Base-by-base conservation (phyloP, 2,888 invertebrate genomes). In the Adelphocoris suturalis region DNA sequence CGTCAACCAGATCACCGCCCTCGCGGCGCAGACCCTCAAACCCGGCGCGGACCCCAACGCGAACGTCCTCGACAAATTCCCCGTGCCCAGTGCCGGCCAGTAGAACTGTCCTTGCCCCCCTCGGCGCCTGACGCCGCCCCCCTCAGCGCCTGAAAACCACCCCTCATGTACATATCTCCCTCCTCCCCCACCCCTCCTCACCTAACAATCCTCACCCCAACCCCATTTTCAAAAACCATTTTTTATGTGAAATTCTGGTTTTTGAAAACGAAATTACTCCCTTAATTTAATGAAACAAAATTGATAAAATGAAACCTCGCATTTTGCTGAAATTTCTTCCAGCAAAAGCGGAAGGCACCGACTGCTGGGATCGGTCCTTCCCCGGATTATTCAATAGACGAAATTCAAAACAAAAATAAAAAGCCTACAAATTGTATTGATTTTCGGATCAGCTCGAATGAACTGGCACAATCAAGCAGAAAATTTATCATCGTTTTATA, bases 1-100 rank as follows among this genome's bases (percentile, higher is more conserved):
- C 91, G 97, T 97, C 91, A 97, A 97, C 93, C 97, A 97, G 94
- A 96, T 97, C 92, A 96, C 97, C 91, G 94, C 96, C 92, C 94
- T 97, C 93, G 96, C 97, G 90, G 96, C 96, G 27, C 94, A 96
- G 92, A 96, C 96, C n/a, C 95, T 91, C 93, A 93, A 47, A 92
- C 93, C 90, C 92, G 85, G 55, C 57, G 92, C 90, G 86, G 96
- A 96, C 92, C 94, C 95, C 89, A 95, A 94, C 93, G 94, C 95
- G 92, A 94, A 94, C 94, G 90, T 92, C 90, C 92, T 92, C 90
- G 90, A 90, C 86, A 89, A 90, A 47, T 91, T 92, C 84, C 91
- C 92, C 57, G 91, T 92, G 76, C 92, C 92, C 23, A 91, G 91
- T 82, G 91, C 92, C 37, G 37, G 37, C 37, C 92, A 92, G 91